Conservation (phyloP, 1,140 invertebrate species). For the Pantala flavescens region DNA sequence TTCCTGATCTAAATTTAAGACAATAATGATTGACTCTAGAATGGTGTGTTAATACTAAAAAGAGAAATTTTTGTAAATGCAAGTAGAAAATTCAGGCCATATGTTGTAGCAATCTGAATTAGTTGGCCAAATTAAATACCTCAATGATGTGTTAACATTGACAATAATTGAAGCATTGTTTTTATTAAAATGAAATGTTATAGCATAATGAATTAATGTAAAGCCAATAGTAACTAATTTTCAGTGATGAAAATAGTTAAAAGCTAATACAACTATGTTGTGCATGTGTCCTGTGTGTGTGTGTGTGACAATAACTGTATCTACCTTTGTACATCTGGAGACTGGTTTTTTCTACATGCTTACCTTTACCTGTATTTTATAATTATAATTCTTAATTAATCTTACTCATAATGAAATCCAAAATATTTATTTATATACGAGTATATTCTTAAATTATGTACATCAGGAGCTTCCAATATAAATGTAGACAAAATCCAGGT, state of each 20-base stretch:
- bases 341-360: slow-evolving; percentile 7
- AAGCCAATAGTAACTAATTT: neutral
- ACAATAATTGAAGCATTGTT: slow-evolving; percentile 8
- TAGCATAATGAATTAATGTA: neutral
- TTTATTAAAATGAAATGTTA: neutral
- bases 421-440: slow-evolving; percentile 1
- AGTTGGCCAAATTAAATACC: neutral
- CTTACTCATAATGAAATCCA: neutral
- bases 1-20: neutral
- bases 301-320: neutral
- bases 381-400: slow-evolving; percentile 4
- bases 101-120: neutral
- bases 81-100: neutral
- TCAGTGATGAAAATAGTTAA: neutral
- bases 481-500: neutral
- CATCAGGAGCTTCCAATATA: slow-evolving; percentile 1
- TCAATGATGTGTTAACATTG: neutral
- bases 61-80: neutral
- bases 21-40: slow-evolving; percentile 2
- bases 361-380: neutral
- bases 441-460: neutral
- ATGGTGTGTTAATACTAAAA: neutral
- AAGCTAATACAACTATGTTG: neutral
- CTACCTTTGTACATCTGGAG: slow-evolving; percentile 1
- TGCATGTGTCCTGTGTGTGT: neutral